Evolutionary conservation across 2,113 vertebrate genomes (phyloP).

Genomic region (Centrocercus urophasianus): DNA sequence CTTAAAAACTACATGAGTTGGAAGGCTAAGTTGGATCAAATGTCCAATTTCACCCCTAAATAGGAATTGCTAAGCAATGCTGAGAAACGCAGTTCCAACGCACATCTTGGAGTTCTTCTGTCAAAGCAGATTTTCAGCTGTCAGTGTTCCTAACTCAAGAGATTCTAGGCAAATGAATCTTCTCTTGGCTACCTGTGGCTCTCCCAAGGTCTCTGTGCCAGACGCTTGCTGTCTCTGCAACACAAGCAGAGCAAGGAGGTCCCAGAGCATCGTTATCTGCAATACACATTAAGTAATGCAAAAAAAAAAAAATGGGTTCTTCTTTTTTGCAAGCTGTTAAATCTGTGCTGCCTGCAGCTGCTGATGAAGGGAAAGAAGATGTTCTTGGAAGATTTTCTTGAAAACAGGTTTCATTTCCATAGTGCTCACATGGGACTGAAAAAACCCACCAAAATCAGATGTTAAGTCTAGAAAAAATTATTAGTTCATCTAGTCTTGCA

Average conservation of each 20-base stretch:
- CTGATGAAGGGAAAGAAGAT: neutral
- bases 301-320: neutral
- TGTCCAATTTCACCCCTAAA: neutral
- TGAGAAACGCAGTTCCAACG: neutral
- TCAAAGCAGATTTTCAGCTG: constrained; percentile 29
- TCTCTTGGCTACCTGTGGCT: constrained; percentile 14
- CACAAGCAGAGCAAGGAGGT: neutral
- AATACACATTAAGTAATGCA: neutral
- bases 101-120: neutral
- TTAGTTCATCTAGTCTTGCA: neutral
- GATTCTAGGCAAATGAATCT: neutral
- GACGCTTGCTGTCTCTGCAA: neutral
- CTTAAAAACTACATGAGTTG: neutral
- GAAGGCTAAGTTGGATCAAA: neutral
- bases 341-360: neutral
- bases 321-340: neutral
- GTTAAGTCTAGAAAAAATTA: neutral
- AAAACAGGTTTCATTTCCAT: neutral
- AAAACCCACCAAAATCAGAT: neutral
- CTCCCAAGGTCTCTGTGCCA: neutral
- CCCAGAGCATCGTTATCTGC: neutral
- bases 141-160: neutral
- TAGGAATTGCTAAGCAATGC: neutral
- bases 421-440: neutral
- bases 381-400: neutral